Base-by-base conservation (phyloP, 2,113 vertebrate genomes). In the Grallaria varia region DNA sequence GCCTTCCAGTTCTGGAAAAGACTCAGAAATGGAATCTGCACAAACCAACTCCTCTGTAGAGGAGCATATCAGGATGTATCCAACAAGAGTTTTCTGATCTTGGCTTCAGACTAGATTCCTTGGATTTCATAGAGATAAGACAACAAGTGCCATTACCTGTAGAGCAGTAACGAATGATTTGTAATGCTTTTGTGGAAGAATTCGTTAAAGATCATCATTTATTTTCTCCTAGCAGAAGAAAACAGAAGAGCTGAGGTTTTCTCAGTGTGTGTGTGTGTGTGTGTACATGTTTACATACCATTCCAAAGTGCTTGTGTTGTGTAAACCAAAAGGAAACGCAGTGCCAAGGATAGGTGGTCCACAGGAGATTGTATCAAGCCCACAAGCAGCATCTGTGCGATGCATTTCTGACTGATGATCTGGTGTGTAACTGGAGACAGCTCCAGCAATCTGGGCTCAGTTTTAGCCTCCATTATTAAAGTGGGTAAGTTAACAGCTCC, bases 391-490 rank as follows among this genome's bases (percentile, higher is more conserved):
- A 62, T 39, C 75, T 88, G 50, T 68, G 88, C 77, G 91, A 88
- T 45, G 22, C 23, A 28, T 77, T 94, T 96, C 84, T 96, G 82
- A 75, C 22, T 45, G 75, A 75, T 0, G 16, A 88, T 72, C 50
- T 14, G 3, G 52, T 58, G 9, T 39, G 50, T 50, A 83, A 63
- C 52, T 75, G 19, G n/a, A 59, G 78, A 71, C 59, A 71, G 60
- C 50, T 91, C 50, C 67, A 80, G 79, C 44, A 91, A 71, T 80
- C 77, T 88, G 55, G 63, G 67, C 63, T 76, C 35, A 47, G 67
- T 28, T 85, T 90, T 83, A 71, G 55, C 63, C 33, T 88, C 18
- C 80, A 40, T 82, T 78, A 88, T 91, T 92, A 84, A 92, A 86
- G 6, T 69, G 86, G 19, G 42, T 86, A 95, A 87, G 69, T 87